Evolutionary conservation across 1,140 invertebrate genomes (phyloP).

Genomic region (Neotoxoptera formosana): DNA sequence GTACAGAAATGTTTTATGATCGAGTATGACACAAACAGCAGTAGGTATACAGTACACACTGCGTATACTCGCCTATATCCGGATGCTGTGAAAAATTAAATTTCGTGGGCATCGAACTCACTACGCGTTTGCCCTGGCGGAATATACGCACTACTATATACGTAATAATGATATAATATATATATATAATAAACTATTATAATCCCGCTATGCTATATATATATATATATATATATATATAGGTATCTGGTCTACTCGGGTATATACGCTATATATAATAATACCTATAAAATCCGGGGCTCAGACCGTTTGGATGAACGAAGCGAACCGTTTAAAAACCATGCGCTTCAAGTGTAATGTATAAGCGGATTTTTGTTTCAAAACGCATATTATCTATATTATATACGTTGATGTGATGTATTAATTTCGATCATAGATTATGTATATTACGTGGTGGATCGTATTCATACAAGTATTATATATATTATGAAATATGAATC

Average conservation of each 20-base stretch:
- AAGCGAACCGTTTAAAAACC: no score
- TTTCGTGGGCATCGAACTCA: background rate
- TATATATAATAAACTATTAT: background rate
- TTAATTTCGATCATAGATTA: background rate
- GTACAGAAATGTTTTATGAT: slow-evolving; percentile 13
- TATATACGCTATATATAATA: background rate
- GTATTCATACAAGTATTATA: background rate
- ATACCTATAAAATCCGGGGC: background rate
- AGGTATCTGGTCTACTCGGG: background rate
- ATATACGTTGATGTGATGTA: background rate
- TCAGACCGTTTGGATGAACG: background rate
- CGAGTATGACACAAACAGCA: background rate
- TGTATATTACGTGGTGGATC: background rate
- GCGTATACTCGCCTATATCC: background rate
- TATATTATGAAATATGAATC: no score
- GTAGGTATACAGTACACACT: no score
- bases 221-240: no score
- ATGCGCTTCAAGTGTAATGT: no score
- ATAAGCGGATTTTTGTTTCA: background rate
- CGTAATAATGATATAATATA: background rate
- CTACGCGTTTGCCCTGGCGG: background rate
- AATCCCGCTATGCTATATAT: background rate
- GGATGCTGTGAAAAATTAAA: background rate
- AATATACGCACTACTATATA: background rate
- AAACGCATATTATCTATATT: background rate